Evolutionary conservation across 2,797 vertebrate genomes (phyloP).

Genomic region (Sebastes diploproa): DNA sequence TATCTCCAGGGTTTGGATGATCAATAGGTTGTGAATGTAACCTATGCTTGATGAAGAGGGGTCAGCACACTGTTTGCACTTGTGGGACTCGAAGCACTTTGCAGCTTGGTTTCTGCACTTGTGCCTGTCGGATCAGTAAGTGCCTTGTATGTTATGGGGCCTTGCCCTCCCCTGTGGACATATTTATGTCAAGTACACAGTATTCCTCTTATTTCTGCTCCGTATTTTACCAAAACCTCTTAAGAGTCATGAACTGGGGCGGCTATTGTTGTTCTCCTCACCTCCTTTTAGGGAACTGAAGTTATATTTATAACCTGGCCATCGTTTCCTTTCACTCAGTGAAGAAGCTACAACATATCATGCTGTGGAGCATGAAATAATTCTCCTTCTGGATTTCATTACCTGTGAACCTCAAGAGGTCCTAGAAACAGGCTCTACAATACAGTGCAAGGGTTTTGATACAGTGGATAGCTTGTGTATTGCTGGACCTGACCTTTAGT

Average conservation of each 20-base stretch:
- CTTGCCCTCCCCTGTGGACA: constrained; percentile 21
- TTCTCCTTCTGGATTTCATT: constrained; percentile 5
- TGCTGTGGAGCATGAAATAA: background rate
- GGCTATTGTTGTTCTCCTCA: constrained; percentile 14
- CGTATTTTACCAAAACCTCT: constrained; percentile 31
- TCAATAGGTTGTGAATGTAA: constrained; percentile 26
- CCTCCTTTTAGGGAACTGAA: constrained; percentile 9
- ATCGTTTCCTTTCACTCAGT: background rate
- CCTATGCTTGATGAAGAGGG: constrained; percentile 7
- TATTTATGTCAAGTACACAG: constrained; percentile 42
- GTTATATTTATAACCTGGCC: constrained; percentile 14
- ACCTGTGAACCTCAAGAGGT: background rate
- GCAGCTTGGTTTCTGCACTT: constrained; percentile 15
- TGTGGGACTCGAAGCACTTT: constrained; percentile 32
- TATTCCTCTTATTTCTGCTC: constrained; percentile 20
- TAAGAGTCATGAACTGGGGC: constrained; percentile 20
- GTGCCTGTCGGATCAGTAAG: constrained; percentile 22
- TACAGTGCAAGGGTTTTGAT: background rate
- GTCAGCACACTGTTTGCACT: background rate
- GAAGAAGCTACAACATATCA: constrained; percentile 10
- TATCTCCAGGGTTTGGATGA: background rate
- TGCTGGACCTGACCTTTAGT: background rate
- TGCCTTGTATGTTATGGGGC: constrained; percentile 33
- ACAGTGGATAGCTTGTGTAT: background rate
- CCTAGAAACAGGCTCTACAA: background rate